Conservation (phyloP, 2,797 vertebrate genomes). For the Aulostomus chinensis region DNA sequence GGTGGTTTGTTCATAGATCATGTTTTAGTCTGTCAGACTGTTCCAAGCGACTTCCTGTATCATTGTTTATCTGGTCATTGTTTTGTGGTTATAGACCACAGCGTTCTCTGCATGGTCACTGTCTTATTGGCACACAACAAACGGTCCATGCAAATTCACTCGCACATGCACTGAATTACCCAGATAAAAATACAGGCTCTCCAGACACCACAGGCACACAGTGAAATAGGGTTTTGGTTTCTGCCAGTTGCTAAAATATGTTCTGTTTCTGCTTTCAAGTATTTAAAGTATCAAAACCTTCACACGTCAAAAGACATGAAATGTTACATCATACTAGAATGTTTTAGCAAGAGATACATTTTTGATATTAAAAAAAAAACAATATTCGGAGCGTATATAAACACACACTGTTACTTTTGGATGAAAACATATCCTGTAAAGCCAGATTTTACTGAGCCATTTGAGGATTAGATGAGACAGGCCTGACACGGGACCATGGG, state of each 20-base stretch:
- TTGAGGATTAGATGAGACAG: too few relatives aligned
- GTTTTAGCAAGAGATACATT: slow-evolving; percentile 9
- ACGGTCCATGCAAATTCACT: slow-evolving; percentile 17
- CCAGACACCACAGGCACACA: slow-evolving; percentile 40
- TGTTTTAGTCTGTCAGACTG: slow-evolving; percentile 30
- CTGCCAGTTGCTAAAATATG: slow-evolving; percentile 11
- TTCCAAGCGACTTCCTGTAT: slow-evolving; percentile 38
- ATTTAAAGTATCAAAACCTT: slow-evolving; percentile 4
- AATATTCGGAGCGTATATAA: too few relatives aligned
- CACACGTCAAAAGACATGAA: not conserved
- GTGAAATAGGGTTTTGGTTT: slow-evolving; percentile 15
- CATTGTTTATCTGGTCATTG: slow-evolving; percentile 61
- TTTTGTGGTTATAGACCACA: slow-evolving; percentile 39
- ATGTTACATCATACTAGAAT: not conserved
- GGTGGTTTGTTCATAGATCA: slow-evolving; percentile 40
- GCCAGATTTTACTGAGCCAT: too few relatives aligned
- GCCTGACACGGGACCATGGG: too few relatives aligned
- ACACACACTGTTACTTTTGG: too few relatives aligned
- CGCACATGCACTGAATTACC: slow-evolving; percentile 33
- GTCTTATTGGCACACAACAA: slow-evolving; percentile 9
- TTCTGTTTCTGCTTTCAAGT: slow-evolving; percentile 27
- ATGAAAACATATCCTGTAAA: too few relatives aligned
- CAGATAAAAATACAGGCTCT: slow-evolving; percentile 36
- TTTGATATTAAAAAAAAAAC: not conserved
- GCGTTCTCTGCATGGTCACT: slow-evolving; percentile 50